Base-by-base conservation (phyloP, 2,888 invertebrate genomes). In the Pseudeuparius sepicola region DNA sequence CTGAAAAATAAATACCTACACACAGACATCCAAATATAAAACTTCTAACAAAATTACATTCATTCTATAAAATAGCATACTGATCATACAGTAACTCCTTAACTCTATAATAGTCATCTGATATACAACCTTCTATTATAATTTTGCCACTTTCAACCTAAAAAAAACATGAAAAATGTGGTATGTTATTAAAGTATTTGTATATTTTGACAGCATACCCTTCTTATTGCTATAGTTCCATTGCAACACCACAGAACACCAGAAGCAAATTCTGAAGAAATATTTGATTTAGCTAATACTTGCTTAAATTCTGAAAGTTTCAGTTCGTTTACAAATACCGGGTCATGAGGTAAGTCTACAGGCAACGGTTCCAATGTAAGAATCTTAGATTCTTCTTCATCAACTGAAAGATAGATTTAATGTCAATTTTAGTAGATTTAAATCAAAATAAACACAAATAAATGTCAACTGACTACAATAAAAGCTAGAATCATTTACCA, bases 161-260 rank as follows among this genome's bases (percentile, higher is more conserved):
- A 49, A 73, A 74, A 42, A 53, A 47, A 50, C 46, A 31, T 34
- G 9, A 17, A n/a, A 14, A 12, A 25, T 27, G 5, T 16, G 5
- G 12, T 3, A 7, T 5, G 16, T n/a, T 20, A 9, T 4, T 4
- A n/a, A n/a, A n/a, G n/a, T n/a, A n/a, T n/a, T n/a, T n/a, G n/a
- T n/a, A n/a, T n/a, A n/a, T n/a, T n/a, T n/a, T n/a, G n/a, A n/a
- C n/a, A n/a, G n/a, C n/a, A 60, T 60, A 83, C 87, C 65, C 87
- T 75, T 51, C 89, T 71, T 26, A 98, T 75, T 4, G 94, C 93
- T 34, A 96, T 74, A 1, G 82, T 81, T 23, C 86, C 85, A 60
- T 88, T 87, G 55, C 88, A 89, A 65, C 96, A 94, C 76, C 92
- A 89, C 2, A 97, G 69, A 5, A 90, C 87, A 27, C 96, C 96